Base-by-base conservation (phyloP, 2,888 invertebrate genomes). In the Hyppa rectilinea region DNA sequence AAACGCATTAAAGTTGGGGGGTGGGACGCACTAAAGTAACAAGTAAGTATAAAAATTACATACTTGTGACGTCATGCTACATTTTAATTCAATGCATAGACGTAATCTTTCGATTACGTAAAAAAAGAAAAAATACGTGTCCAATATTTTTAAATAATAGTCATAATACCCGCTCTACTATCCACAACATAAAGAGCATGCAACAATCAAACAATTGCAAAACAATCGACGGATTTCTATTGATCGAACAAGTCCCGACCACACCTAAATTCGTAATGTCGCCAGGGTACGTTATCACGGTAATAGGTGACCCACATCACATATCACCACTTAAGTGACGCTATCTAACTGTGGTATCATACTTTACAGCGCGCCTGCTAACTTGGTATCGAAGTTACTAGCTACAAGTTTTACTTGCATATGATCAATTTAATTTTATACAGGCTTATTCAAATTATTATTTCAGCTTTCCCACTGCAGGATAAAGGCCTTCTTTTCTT, bases 291-390 rank as follows among this genome's bases (percentile, higher is more conserved):
- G 65, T 90, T 91, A 92, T 92, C 92, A 87, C 71, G 3, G 85
- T 88, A 89, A 88, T 90, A 85, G 88, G 87, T 92, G 92, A 93
- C 93, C 93, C 83, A 94, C 87, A 90, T 93, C 83, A 94, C 87
- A 90, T 93, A 87, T 82, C 84, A 80, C 88, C 91, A 93, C 92
- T 92, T 89, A 76, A 80, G 88, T 86, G 84, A 83, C 87, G 87
- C 85, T 92, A 91, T 93, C 92, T 89, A 81, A 78, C 70, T 77
- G 77, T 81, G 83, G 83, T 92, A 90, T 91, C 90, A 87, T 72
- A 71, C 72, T 65, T 50, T 63, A 72, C 29, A 62, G 53, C 34
- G 29, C 47, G 60, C 74, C 69, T 76, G 81, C 78, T 74, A 83
- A 78, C 81, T 73, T 78, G 71, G 74, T 80, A 70, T 69, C 79